Evolutionary conservation across 1,140 invertebrate genomes (phyloP), one percentile per base, ranked within the genome.

Genomic region (Lepidurus apus): DNA sequence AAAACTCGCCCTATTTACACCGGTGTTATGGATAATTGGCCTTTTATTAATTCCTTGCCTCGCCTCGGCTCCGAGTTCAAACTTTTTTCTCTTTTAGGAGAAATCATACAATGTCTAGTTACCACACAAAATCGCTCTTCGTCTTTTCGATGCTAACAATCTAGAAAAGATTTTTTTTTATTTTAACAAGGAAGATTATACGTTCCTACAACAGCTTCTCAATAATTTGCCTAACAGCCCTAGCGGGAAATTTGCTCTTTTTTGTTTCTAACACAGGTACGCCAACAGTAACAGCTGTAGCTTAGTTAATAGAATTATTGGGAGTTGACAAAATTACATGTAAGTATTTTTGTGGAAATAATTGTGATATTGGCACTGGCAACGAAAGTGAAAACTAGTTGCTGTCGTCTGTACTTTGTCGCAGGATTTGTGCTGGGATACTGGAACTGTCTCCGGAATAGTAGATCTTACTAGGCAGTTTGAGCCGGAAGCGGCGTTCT

Each of bases 1-100:
- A 65, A 65, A 65, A n/a, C 53, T 21, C 21, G 53, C 53, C 53
- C 53, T 65, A 65, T 65, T 65, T 65, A 65, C 53, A 65, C 53
- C 53, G 53, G 53, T 65, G 53, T 65, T 65, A 65, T 21, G 53
- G 53, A 65, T 65, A 65, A 7, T 65, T 65, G 53, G 53, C 53
- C 53, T 65, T 65, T 65, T 65, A 65, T 65, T 65, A 21, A 65
- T 65, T 65, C 21, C 53, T 21, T 65, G 53, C 53, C 53, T 65
- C 53, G 17, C 53, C 53, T 65, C 17, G 17, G 13, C 17, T 13
- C 53, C 21, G 17, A 65, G 53, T 13, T 65, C 13, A 13, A 7
- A 11, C 6, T 21, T 65, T 17, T 17, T 21, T 65, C 53, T 65
- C 53, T 65, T 65, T 65, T 21, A 65, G 53, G 53, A 65, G 53